phyloP scores from a whole-genome alignment of 1,140 invertebrate genomes.

The Plutomurus gul region DNA sequence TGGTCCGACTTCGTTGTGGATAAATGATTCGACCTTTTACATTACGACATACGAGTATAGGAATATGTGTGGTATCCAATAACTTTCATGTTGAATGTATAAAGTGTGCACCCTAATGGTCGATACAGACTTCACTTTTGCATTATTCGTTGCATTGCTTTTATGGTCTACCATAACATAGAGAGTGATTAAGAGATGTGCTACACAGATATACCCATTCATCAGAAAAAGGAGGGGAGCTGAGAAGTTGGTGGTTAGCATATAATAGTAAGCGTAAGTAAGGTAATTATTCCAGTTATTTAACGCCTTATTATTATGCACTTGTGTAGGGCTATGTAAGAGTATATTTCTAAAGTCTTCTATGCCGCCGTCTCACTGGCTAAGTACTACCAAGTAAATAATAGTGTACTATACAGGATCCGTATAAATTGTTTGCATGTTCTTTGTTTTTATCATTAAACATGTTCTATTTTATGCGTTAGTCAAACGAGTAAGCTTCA shows the following conservation, averaged over 20 bases:
- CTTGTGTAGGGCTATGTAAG: constrained; percentile 1
- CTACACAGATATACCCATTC: not conserved
- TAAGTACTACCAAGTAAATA: not conserved
- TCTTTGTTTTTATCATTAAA: not conserved
- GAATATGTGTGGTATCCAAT: too few species aligned
- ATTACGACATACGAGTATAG: too few species aligned
- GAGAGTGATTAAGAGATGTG: too few species aligned
- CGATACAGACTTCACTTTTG: not conserved
- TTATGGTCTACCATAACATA: not conserved
- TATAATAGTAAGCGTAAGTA: constrained; percentile 1
- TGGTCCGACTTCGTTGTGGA: too few species aligned
- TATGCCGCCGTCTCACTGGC: not conserved
- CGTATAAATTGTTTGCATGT: not conserved
- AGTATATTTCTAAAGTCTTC: too few species aligned
- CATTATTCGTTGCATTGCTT: not conserved
- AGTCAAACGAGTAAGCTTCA: not conserved
- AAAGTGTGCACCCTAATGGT: not conserved
- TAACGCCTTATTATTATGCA: constrained; percentile 2
- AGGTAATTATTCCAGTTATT: constrained; percentile 20
- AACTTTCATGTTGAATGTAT: too few species aligned
- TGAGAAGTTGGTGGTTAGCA: not conserved
- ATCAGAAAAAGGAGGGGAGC: too few species aligned
- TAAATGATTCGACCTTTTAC: too few species aligned
- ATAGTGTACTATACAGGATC: not conserved
- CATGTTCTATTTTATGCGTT: not conserved